Evolutionary conservation across 2,797 vertebrate genomes (phyloP), one percentile per base, ranked within the genome.

Genomic region (Clamator glandarius): DNA sequence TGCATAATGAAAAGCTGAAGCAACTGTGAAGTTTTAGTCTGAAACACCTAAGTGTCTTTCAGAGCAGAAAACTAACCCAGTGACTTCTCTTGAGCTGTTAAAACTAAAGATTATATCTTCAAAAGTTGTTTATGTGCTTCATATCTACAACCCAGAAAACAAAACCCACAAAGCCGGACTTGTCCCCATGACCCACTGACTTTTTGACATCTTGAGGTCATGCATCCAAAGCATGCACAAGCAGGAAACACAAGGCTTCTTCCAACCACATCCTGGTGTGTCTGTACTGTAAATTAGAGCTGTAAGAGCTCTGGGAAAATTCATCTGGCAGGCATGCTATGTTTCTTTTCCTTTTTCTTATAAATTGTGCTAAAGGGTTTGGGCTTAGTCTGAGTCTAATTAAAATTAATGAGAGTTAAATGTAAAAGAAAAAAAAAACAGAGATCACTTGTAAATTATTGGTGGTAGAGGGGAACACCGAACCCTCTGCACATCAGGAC

Each of bases 231-330:
- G 79, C 90, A 92, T 92, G 88, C 91, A 97, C 89, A 96, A 96
- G 94, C 95, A 97, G 96, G 96, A 98, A 97, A 96, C 8, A 11
- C 94, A 95, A 57, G 54, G 52, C 84, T 95, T 91, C 89, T 96
- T 97, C 93, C 91, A 97, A 84, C 93, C 95, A 96, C 92, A 97
- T 97, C 95, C 96, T 97, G 92, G 89, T 95, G 89, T 85, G 93
- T 92, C 88, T 95, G 92, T 68, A 92, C 92, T 90, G 86, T 97
- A 95, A 97, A 95, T 97, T 92, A 97, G 85, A 95, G 93, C 90
- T 94, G 67, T 73, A 78, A 96, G 95, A 92, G 84, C 92, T 96
- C 94, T 96, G 96, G 96, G 96, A 97, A 97, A 96, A 96, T 95
- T 91, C 93, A 92, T 96, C 96, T 96, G 95, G 92, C 93, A 96